Evolutionary conservation across 2,888 invertebrate genomes (phyloP).

Genomic region (Acrobasis consociella): DNA sequence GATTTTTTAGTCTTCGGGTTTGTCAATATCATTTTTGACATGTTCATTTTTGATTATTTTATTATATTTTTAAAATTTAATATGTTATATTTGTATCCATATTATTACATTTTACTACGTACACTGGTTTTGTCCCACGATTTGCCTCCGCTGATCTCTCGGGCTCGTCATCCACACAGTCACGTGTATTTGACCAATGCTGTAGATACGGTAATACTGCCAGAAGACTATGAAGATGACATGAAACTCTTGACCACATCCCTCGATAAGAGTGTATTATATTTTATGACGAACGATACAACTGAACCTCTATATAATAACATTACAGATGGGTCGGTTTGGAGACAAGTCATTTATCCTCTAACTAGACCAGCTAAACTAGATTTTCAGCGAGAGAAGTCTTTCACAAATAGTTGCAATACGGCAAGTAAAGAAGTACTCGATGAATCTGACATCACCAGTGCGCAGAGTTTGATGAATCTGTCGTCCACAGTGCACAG

Average conservation of each 20-base stretch:
- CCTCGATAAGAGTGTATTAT: neutral
- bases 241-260: constrained; percentile 7
- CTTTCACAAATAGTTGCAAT: neutral
- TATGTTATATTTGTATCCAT: constrained; percentile 18
- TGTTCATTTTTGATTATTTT: neutral
- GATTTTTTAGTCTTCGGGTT: too few species aligned
- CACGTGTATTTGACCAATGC: constrained; percentile 26
- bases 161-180: constrained; percentile 38
- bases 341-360: constrained; percentile 2
- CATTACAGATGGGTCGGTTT: neutral
- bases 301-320: neutral
- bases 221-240: constrained; percentile 42
- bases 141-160: constrained; percentile 37
- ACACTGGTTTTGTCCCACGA: neutral
- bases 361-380: neutral
- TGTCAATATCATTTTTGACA: too few species aligned
- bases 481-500: too few species aligned
- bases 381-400: neutral
- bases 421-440: neutral
- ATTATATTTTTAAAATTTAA: constrained; percentile 9
- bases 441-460: too few species aligned
- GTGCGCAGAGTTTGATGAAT: too few species aligned
- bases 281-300: neutral
- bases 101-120: constrained; percentile 6
- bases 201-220: constrained; percentile 34